Evolutionary conservation across 2,888 invertebrate species (phyloP).

Genomic region (Geophilus truncorum): DNA sequence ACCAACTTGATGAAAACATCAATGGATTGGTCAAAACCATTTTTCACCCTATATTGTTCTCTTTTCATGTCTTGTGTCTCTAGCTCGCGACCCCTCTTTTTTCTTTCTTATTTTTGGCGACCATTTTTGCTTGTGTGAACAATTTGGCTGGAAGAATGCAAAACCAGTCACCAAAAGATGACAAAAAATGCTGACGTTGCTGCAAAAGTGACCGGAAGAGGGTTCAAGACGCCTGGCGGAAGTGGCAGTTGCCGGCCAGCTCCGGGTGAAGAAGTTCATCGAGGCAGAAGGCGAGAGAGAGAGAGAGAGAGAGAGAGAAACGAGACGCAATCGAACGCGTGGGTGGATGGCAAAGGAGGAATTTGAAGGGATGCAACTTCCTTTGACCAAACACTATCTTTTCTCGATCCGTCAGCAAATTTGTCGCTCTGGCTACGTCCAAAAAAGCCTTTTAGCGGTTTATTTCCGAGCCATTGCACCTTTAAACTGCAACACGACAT

Average conservation of each 20-base stretch:
- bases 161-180: no score
- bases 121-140: neutral
- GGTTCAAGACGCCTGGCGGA: neutral
- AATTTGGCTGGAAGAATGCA: neutral
- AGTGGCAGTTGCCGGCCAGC: neutral
- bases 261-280: neutral
- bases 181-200: neutral
- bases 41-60: neutral
- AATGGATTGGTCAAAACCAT: neutral
- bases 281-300: neutral
- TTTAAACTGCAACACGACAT: neutral
- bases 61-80: neutral
- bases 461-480: neutral
- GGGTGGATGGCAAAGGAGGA: neutral
- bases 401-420: neutral
- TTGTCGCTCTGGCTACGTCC: neutral
- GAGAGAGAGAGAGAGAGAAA: neutral
- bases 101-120: neutral
- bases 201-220: neutral
- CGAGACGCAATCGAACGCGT: neutral
- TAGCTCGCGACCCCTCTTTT: neutral
- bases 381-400: neutral
- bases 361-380: neutral
- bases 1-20: neutral
- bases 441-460: neutral